Evolutionary conservation across 2,113 vertebrate genomes (phyloP), one percentile per base, ranked within the genome.

Genomic region (Pitta sordida): DNA sequence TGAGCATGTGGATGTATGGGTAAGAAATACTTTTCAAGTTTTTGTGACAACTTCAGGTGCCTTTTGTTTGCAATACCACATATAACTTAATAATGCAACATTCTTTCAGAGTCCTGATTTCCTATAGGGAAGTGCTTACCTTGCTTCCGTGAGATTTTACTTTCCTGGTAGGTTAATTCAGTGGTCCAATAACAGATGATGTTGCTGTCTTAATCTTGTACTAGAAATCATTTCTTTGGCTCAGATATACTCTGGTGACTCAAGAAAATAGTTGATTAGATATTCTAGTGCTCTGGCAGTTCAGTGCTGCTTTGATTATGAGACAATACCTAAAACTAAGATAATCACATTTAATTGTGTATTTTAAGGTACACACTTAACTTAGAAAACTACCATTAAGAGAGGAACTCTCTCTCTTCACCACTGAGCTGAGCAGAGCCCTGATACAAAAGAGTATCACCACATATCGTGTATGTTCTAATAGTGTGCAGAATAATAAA

Each of bases 391-490:
- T 36, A 4, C 27, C 6, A 27, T 15, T 69, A 30, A 87, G n/a
- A 29, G 37, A 34, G 24, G 48, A 74, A 9, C 36, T 90, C 73
- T 6, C 14, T 41, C 18, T 86, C n/a, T 78, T 41, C 20, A 34
- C 18, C 0, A 0, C 27, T 52, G 21, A 63, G 29, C 22, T 62
- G 41, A 71, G 30, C 0, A 0, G 32, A 56, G 51, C 11, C 51
- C 26, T 53, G 39, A 24, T 10, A 39, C 43, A 56, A 37, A 29
- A 37, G 48, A 37, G 21, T 53, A 27, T 59, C 49, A 70, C 37
- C 14, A 15, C 24, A 18, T 44, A 11, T 23, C 58, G 27, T 48
- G 1, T 39, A 9, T 44, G 15, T 80, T 83, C 24, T 51, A 37
- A 11, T 18, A 93, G 7, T 6, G 29, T 29, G 7, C 36, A n/a